Evolutionary conservation across 1,140 invertebrate species (phyloP), one percentile per base, ranked within the genome.

Genomic region (Microplitis demolitor): DNA sequence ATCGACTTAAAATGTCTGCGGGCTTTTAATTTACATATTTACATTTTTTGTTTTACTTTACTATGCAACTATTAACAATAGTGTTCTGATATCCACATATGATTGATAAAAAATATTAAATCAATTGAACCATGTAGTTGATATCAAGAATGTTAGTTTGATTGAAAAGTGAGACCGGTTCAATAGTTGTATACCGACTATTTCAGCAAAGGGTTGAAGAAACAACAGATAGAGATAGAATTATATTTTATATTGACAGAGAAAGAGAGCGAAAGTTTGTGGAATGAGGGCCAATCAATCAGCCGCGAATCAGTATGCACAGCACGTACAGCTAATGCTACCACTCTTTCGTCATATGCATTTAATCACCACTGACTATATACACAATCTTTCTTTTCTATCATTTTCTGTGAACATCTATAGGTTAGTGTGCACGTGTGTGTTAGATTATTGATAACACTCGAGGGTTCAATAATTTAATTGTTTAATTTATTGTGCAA

Each of bases 291-390:
- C 83, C 85, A 85, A 87, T 87, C 86, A 87, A 86, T 87, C 84
- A 86, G 85, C 84, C 84, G 78, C 80, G 87, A 87, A 87, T 87
- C 86, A 87, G 86, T 87, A 87, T 87, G 85, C 85, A 86, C 81
- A 80, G 82, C 86, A 87, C 86, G 86, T 87, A 80, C 83, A 78
- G 79, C 82, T 87, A 87, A 87, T 87, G 83, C 85, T 79, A 78
- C 82, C 83, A 86, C 85, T 87, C 86, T 87, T 87, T 87, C 85
- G 87, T 87, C 84, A 84, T 86, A 87, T 87, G 86, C 86, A 86
- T 87, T 85, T 82, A 83, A 87, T 85, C 84, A 78, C 80, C 74
- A 80, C 14, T n/a, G 45, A 62, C 45, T 6, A 62, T 61, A 16
- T 69, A 58, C 64, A 63, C 64, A 63, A 51, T 37, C 3, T 67